Conservation (phyloP, 1,140 invertebrate species). For the Pinna nobilis region DNA sequence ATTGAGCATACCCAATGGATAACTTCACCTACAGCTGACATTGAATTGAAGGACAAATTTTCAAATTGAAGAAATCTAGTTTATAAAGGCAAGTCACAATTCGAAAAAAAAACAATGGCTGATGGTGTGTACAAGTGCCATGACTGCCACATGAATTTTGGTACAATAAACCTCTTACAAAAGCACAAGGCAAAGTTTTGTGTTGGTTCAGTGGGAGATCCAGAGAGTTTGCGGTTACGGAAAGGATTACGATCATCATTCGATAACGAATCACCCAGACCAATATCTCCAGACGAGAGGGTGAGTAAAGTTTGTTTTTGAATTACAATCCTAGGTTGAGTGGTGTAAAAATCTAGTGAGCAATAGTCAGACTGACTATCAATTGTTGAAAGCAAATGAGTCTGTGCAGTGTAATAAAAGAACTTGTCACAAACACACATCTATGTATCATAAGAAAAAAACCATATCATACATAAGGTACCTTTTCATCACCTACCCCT, state of each 20-base stretch:
- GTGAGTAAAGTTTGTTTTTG: slow-evolving; percentile 7
- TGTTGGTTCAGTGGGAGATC: slow-evolving; percentile 54
- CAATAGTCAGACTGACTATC: slow-evolving; percentile 2
- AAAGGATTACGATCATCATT: slow-evolving; percentile 39
- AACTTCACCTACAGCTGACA: slow-evolving; percentile 7
- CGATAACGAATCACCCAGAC: slow-evolving; percentile 21
- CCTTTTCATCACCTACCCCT: neutral
- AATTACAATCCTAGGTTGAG: no score
- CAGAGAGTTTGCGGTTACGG: slow-evolving; percentile 52
- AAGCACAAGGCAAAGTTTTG: slow-evolving; percentile 66
- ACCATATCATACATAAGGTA: neutral
- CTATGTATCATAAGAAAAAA: neutral
- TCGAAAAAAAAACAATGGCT: slow-evolving; percentile 1
- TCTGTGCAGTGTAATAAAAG: slow-evolving; percentile 1
- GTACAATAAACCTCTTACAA: slow-evolving; percentile 50
- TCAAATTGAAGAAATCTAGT: no score
- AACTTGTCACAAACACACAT: neutral
- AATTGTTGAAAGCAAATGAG: no score
- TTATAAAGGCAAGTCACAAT: neutral
- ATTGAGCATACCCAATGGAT: slow-evolving; percentile 4
- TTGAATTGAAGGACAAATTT: no score
- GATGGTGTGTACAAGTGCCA: slow-evolving; percentile 46
- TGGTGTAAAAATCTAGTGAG: neutral
- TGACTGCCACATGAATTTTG: slow-evolving; percentile 66
- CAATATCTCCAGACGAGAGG: slow-evolving; percentile 48